A percentile compares a stretch with the other conserved stretches of the same genome.
phyloP scores from a whole-genome alignment of 2,888 invertebrate species.

The Patella pellucida region DNA sequence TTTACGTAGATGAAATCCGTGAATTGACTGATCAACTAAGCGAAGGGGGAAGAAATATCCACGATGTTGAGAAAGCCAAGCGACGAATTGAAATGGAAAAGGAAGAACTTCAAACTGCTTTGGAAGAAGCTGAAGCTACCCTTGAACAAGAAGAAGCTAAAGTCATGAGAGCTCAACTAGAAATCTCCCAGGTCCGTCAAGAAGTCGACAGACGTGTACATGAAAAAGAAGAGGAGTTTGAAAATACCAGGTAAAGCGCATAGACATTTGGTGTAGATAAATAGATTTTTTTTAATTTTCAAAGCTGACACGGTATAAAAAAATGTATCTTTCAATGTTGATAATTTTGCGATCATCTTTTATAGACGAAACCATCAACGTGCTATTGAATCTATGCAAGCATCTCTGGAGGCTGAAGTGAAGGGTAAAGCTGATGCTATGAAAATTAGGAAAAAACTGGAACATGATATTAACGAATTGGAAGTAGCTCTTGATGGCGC shows the following conservation, averaged over 20 bases:
- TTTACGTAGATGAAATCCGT: constrained; percentile 89
- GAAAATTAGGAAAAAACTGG: not conserved
- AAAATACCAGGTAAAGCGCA: constrained; percentile 81
- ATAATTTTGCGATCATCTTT: not conserved
- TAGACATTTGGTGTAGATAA: too few relatives aligned
- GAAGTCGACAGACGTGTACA: constrained; percentile 99
- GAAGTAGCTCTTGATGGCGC: constrained; percentile 87
- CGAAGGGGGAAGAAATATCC: not conserved
- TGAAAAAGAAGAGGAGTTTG: constrained; percentile 99
- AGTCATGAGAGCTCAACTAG: constrained; percentile 84
- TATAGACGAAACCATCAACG: constrained; percentile 97
- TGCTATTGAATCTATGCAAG: constrained; percentile 99
- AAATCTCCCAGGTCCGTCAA: constrained; percentile 97
- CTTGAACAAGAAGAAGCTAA: constrained; percentile 89
- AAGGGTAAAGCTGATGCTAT: constrained; percentile 74
- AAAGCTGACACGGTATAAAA: too few relatives aligned
- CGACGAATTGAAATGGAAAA: constrained; percentile 98
- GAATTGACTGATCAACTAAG: constrained; percentile 74
- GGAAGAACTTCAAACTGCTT: constrained; percentile 97
- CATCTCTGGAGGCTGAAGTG: constrained; percentile 97
- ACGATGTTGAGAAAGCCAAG: constrained; percentile 79
- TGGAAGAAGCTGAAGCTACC: constrained; percentile 98
- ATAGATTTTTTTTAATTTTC: too few relatives aligned
- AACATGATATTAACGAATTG: not conserved
- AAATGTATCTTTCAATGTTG: not conserved